phyloP scores from a whole-genome alignment of 2,888 invertebrate genomes.

The Xestia c-nigrum region DNA sequence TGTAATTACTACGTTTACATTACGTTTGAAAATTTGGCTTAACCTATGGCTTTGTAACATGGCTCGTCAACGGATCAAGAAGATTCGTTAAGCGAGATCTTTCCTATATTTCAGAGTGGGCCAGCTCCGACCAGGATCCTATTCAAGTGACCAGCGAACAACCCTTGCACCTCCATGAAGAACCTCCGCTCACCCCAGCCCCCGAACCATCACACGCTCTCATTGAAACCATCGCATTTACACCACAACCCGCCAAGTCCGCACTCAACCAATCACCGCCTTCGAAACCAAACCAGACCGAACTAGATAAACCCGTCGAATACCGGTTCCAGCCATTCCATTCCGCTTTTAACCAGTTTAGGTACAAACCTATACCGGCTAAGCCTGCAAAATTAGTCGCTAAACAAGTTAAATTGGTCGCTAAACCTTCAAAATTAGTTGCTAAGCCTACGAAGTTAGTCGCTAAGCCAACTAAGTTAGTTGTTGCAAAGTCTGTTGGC shows the following conservation, averaged over 20 bases:
- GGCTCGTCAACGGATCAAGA: constrained; percentile 71
- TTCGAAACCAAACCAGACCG: constrained; percentile 63
- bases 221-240: constrained; percentile 66
- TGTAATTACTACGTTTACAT: too few relatives aligned
- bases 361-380: constrained; percentile 43
- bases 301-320: constrained; percentile 59
- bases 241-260: constrained; percentile 60
- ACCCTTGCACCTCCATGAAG: constrained; percentile 69
- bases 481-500: constrained; percentile 57
- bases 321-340: constrained; percentile 61
- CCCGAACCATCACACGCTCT: constrained; percentile 64
- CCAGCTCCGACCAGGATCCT: constrained; percentile 69
- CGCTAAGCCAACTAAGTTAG: constrained; percentile 57
- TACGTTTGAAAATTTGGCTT: constrained; percentile 22
- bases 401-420: constrained; percentile 29
- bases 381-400: constrained; percentile 60
- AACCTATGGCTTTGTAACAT: constrained; percentile 65
- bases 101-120: constrained; percentile 82
- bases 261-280: constrained; percentile 63
- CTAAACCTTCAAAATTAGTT: constrained; percentile 56
- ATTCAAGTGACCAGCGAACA: constrained; percentile 69
- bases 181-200: constrained; percentile 60
- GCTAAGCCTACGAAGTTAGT: constrained; percentile 56
- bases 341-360: constrained; percentile 58
- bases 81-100: constrained; percentile 80